phyloP scores from a whole-genome alignment of 1,140 invertebrate genomes.

The Pissodes strobi region DNA sequence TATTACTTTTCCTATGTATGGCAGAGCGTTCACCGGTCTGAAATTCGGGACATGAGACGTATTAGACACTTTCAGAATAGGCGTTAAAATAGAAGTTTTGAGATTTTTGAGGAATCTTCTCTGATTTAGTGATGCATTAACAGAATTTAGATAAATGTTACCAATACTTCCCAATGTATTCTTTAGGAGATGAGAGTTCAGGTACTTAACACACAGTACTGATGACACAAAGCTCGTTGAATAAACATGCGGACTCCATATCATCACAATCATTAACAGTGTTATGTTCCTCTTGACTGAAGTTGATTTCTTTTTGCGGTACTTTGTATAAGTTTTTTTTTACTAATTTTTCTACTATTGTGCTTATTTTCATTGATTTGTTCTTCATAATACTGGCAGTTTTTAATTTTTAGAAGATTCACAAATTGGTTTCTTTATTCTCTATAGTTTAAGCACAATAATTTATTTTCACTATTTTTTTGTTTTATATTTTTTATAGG shows the following conservation, averaged over 20 bases:
- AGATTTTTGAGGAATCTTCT: conserved; percentile 3
- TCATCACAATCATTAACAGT: neutral
- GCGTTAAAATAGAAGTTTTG: conserved; percentile 2
- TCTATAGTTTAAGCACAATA: neutral
- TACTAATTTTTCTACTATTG: neutral
- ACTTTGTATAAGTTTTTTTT: neutral
- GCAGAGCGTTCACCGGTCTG: too few relatives aligned
- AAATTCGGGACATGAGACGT: conserved; percentile 1
- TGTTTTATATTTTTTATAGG: neutral
- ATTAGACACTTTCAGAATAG: conserved; percentile 2
- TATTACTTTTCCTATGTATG: too few relatives aligned
- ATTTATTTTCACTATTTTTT: neutral
- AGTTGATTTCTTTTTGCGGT: neutral
- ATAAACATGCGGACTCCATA: neutral
- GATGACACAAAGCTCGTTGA: neutral
- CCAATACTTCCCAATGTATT: too few relatives aligned
- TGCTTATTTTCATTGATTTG: neutral
- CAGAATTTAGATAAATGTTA: too few relatives aligned
- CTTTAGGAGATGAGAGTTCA: too few relatives aligned
- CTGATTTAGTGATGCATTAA: conserved; percentile 2
- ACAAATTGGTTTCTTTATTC: neutral
- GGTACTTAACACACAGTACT: neutral
- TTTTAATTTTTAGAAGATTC: neutral
- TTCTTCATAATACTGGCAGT: neutral
- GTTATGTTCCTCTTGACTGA: neutral